These are phyloP conservation scores for Tapera naevia DNA, from an alignment of 2,797 vertebrate genomes.

Conservation along the genomic window DNA sequence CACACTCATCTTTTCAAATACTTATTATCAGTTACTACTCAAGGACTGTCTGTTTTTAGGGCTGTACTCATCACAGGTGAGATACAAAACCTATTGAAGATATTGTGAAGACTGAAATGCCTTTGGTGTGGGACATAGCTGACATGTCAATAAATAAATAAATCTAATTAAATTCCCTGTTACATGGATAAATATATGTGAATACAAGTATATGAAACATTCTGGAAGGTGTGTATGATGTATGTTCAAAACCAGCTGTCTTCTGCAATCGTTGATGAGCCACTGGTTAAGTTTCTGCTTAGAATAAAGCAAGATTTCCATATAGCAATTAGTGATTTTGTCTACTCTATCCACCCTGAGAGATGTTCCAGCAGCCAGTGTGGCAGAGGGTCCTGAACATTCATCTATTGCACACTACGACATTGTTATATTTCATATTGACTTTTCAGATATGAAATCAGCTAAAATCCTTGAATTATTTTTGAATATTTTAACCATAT, in stretches of 20 bases:
- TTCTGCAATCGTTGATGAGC: background rate
- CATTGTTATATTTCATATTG: background rate
- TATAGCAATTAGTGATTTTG: background rate
- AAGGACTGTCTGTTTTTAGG: background rate
- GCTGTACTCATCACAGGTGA: background rate
- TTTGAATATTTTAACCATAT: background rate
- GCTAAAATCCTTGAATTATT: background rate
- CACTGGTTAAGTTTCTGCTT: background rate
- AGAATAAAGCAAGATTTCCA: background rate
- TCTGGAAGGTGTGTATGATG: background rate
- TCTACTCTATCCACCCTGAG: background rate
- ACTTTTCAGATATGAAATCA: background rate
- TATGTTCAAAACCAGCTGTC: background rate
- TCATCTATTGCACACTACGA: background rate
- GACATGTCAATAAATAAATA: background rate
- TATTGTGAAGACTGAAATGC: background rate
- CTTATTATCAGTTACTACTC: background rate
- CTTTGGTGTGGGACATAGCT: background rate
- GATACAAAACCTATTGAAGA: background rate
- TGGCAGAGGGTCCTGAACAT: background rate
- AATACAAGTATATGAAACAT: background rate
- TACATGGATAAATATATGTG: background rate
- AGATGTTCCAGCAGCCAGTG: background rate
- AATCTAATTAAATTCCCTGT: background rate
- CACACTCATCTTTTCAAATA: conserved; percentile 17